Conservation (phyloP, 1,140 invertebrate genomes). For the Drosophila tristis region DNA sequence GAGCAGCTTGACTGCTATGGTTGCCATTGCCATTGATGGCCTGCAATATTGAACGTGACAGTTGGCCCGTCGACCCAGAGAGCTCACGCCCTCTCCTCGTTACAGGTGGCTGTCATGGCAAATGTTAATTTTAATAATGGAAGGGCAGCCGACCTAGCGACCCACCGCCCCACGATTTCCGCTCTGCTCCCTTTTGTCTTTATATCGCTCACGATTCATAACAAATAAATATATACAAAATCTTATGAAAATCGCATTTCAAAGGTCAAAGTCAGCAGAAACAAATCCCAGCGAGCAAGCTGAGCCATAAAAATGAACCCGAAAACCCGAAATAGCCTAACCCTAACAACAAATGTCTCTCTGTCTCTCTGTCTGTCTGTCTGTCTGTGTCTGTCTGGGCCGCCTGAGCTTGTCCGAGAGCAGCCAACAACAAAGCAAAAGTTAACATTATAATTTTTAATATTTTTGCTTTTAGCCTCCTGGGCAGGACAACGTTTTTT, state of each 20-base stretch:
- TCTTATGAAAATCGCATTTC: constrained; percentile 77
- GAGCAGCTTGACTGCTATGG: constrained; percentile 13
- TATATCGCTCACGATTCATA: constrained; percentile 59
- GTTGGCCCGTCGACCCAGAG: constrained; percentile 57
- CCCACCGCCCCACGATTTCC: background rate
- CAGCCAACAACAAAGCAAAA: constrained; percentile 64
- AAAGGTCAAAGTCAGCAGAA: constrained; percentile 70
- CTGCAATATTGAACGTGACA: constrained; percentile 83
- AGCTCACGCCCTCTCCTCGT: constrained; percentile 32
- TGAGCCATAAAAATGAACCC: constrained; percentile 51
- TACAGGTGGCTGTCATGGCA: constrained; percentile 65
- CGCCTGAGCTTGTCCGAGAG: constrained; percentile 28
- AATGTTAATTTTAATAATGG: constrained; percentile 81
- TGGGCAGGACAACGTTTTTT: constrained; percentile 40
- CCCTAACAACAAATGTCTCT: constrained; percentile 57
- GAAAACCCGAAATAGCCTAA: constrained; percentile 56
- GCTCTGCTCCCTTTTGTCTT: background rate
- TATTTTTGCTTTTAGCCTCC: constrained; percentile 74
- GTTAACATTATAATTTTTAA: constrained; percentile 83
- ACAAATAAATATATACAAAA: constrained; percentile 71
- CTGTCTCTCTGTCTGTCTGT: constrained; percentile 18
- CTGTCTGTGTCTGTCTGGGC: constrained; percentile 19
- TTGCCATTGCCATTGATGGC: constrained; percentile 69
- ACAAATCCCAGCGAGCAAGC: constrained; percentile 67
- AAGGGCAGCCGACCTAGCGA: constrained; percentile 20